Evolutionary conservation across 1,140 invertebrate genomes (phyloP).

Genomic region (Radopholus similis): DNA sequence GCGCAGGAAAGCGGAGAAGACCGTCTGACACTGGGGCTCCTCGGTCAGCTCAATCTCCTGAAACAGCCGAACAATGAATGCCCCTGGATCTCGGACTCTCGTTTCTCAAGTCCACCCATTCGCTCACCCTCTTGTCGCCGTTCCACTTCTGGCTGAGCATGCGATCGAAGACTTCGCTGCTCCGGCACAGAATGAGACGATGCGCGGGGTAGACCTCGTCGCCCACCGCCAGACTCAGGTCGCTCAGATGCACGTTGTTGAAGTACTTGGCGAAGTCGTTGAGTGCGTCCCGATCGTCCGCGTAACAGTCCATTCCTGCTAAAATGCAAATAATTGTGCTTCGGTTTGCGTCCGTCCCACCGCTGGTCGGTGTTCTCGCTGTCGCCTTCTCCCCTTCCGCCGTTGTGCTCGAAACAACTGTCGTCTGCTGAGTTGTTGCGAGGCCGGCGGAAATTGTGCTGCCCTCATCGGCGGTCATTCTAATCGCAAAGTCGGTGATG

Average conservation of each 20-base stretch:
- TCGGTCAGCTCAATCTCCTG: constrained; percentile 62
- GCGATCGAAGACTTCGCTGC: constrained; percentile 63
- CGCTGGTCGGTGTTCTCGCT: too few relatives aligned
- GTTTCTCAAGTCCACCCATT: constrained; percentile 1
- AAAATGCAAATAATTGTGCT: too few relatives aligned
- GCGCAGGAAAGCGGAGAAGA: constrained; percentile 62
- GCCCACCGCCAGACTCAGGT: constrained; percentile 61
- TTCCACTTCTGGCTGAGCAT: constrained; percentile 63
- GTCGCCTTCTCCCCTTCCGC: too few relatives aligned
- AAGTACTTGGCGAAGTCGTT: constrained; percentile 62
- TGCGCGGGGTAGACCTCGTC: constrained; percentile 61
- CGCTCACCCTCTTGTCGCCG: constrained; percentile 54
- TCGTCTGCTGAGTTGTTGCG: too few relatives aligned
- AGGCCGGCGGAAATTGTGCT: too few relatives aligned
- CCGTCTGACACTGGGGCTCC: constrained; percentile 60
- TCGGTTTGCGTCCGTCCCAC: too few relatives aligned
- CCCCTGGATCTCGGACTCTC: not conserved
- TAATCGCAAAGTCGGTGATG: too few relatives aligned
- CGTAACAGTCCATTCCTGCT: constrained; percentile 62
- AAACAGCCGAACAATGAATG: not conserved
- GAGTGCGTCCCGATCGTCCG: constrained; percentile 61
- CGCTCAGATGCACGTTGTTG: constrained; percentile 62
- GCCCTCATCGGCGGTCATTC: too few relatives aligned
- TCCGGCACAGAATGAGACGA: constrained; percentile 61
- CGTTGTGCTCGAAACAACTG: too few relatives aligned